phyloP scores from a whole-genome alignment of 2,797 vertebrate species.

The Bucorvus abyssinicus region DNA sequence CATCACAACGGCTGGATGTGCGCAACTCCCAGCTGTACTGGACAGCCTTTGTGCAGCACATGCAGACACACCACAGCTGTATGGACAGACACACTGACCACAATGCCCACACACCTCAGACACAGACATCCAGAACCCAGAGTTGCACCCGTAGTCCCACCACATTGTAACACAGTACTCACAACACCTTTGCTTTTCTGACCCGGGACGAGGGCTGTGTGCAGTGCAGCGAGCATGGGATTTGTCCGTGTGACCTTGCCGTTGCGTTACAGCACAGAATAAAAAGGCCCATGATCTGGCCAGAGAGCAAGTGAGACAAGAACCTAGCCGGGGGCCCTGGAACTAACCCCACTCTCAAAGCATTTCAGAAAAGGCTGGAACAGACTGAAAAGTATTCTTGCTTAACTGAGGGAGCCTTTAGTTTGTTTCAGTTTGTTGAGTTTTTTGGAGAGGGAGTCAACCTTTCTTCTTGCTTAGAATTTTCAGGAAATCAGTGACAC shows the following conservation, averaged over 20 bases:
- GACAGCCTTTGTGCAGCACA: background rate
- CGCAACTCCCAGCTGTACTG: background rate
- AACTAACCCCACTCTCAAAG: rapidly evolving
- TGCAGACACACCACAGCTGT: background rate
- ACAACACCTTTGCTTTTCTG: background rate
- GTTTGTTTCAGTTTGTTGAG: background rate
- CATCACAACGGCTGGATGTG: too few relatives aligned
- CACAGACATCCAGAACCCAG: rapidly evolving
- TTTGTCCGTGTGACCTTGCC: rapidly evolving
- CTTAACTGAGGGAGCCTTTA: rapidly evolving
- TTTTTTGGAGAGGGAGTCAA: background rate
- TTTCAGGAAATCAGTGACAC: rapidly evolving
- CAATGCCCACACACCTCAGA: background rate
- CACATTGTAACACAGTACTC: too few relatives aligned
- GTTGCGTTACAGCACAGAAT: rapidly evolving
- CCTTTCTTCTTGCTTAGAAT: too few relatives aligned
- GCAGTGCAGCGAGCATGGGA: too few relatives aligned
- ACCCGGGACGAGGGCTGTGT: rapidly evolving
- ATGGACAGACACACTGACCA: rapidly evolving
- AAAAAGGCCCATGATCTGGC: rapidly evolving
- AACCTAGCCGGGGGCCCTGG: rapidly evolving
- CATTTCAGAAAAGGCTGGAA: background rate
- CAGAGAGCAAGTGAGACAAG: rapidly evolving
- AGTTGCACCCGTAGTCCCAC: rapidly evolving
- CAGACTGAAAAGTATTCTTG: rapidly evolving